Percentiles rank a stretch among this genome's conserved stretches.
These are phyloP conservation scores for Acronicta aceris DNA, from an alignment of 2,888 invertebrate genomes.

Conservation along the genomic window DNA sequence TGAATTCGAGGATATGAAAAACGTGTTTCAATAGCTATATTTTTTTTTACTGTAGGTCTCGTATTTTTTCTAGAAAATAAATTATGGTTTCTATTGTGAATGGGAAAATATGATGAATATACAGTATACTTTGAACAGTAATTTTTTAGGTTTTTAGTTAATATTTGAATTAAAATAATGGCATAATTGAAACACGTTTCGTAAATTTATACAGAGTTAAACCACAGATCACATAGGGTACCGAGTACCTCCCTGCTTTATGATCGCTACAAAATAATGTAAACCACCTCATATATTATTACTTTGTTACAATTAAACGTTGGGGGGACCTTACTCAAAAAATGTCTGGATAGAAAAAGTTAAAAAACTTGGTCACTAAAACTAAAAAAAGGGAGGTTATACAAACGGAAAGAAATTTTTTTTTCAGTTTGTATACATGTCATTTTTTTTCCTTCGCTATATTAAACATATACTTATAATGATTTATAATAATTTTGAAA, in stretches of 20 bases:
- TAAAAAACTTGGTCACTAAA: neutral
- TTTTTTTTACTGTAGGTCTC: neutral
- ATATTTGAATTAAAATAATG: neutral
- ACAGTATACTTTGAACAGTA: too few species aligned
- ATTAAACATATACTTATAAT: too few species aligned
- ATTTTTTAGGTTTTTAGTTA: too few species aligned
- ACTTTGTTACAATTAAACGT: slow-evolving; percentile 50
- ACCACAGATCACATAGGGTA: slow-evolving; percentile 40
- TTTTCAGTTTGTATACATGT: too few species aligned
- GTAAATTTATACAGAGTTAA: slow-evolving; percentile 41
- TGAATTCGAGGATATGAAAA: slow-evolving; percentile 32
- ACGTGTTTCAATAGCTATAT: slow-evolving; percentile 22
- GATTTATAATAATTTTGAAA: too few species aligned
- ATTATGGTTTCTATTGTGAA: neutral
- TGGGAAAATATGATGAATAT: too few species aligned
- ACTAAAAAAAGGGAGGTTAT: too few species aligned
- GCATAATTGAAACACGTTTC: slow-evolving; percentile 33
- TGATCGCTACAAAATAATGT: slow-evolving; percentile 36
- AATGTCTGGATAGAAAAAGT: neutral
- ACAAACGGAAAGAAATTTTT: too few species aligned
- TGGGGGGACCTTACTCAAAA: slow-evolving; percentile 39
- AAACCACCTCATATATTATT: slow-evolving; percentile 47
- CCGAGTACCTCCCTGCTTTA: slow-evolving; percentile 42
- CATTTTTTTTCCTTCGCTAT: too few species aligned
- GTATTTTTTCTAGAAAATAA: neutral